These are phyloP conservation scores for Volucella zonaria DNA, from an alignment of 2,888 invertebrate species.

Conservation along the genomic window DNA sequence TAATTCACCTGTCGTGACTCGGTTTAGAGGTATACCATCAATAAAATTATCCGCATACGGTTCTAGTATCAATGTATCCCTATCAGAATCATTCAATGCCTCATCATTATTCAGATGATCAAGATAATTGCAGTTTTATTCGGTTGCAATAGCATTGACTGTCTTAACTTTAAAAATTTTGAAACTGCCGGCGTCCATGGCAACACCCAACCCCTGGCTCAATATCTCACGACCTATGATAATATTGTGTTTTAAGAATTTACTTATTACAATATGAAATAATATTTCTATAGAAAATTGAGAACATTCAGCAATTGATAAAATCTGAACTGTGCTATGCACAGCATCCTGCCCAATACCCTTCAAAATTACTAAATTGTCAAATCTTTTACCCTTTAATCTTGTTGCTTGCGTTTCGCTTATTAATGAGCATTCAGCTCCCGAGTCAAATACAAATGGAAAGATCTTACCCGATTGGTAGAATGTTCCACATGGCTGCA, in stretches of 20 bases:
- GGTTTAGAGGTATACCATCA: constrained; percentile 28
- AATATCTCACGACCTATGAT: constrained; percentile 33
- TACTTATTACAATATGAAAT: constrained; percentile 24
- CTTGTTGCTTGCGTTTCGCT: constrained; percentile 61
- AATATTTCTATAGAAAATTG: constrained; percentile 26
- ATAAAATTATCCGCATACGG: constrained; percentile 21
- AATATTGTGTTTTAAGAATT: constrained; percentile 13
- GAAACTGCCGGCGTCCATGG: constrained; percentile 8
- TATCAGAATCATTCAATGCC: constrained; percentile 16
- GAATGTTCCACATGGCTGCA: constrained; percentile 6
- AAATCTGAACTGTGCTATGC: constrained; percentile 17
- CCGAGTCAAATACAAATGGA: constrained; percentile 57
- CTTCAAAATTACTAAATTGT: constrained; percentile 40
- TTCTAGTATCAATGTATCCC: constrained; percentile 27
- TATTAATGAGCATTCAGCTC: constrained; percentile 59
- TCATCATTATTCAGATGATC: constrained; percentile 22
- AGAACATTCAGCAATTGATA: constrained; percentile 8
- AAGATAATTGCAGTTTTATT: constrained; percentile 18
- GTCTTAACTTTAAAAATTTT: constrained; percentile 2
- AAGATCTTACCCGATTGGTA: constrained; percentile 39
- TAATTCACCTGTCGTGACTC: constrained; percentile 31
- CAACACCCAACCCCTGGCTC: constrained; percentile 12
- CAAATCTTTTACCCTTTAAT: constrained; percentile 57
- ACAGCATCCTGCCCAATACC: constrained; percentile 32
- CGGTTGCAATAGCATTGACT: constrained; percentile 8